Base-by-base conservation (phyloP, 2,888 invertebrate species). In the Lingula anatina region DNA sequence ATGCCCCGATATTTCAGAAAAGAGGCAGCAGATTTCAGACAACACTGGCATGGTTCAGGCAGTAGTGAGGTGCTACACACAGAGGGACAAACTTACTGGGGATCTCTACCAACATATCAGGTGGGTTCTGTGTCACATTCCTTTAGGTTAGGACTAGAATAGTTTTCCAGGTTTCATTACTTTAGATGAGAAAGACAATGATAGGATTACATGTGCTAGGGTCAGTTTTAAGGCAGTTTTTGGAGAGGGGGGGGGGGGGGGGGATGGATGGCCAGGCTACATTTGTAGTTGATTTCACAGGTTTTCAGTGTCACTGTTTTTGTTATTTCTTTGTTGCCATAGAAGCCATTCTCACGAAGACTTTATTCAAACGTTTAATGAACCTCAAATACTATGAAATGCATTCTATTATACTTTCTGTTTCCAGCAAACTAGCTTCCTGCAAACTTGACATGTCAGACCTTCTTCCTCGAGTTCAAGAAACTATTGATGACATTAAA, bases 61-160 rank as follows among this genome's bases (percentile, higher is more conserved):
- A 35, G 61, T 71, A 3, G 63, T 61, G 4, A 62, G 60, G 36
- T 64, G 66, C 60, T 55, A 63, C 18, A 45, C 60, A 43, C 56
- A 56, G 43, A 57, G 64, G 42, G 65, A 67, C 37, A 62, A 60
- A 44, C 58, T 64, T 39, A 52, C 65, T 9, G 57, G 54, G 21
- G 67, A 66, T 31, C 55, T 71, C 9, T 66, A 63, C 55, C 59
- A 57, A 24, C 68, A 71, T 56, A 50, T 71, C 12, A 57, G 62
- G 70, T 71, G 59, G 50, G 57, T 49, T 3, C 20, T 25, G n/a
- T 21, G 2, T 20, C 5, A 15, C n/a, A 15, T 31, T 25, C 15
- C 20, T 20, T 18, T 36, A 5, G 36, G 20, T 36, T 20, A 3
- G n/a, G n/a, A n/a, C 3, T 3, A n/a, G 28, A 4, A 4, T 20